Base-by-base conservation (phyloP, 2,113 vertebrate species). In the Cebus imitator region DNA sequence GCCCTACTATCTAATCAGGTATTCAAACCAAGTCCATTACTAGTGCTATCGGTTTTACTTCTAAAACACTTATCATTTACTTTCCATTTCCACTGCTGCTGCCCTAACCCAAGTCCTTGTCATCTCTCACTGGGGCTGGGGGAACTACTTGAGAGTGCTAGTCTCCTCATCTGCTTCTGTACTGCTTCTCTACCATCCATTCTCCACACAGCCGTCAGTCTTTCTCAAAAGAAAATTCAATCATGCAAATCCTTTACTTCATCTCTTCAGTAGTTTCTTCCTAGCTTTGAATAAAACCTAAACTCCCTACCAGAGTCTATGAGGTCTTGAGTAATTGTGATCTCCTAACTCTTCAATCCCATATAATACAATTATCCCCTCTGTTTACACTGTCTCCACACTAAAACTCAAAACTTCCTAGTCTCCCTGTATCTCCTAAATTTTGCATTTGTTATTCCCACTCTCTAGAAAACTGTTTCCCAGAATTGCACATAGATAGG, bases 191-290 rank as follows among this genome's bases (percentile, higher is more conserved):
- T 73, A 40, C 3, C 76, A 79, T 23, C 68, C 75, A 52, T 55
- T 83, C 75, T 94, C 61, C 40, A 87, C 11, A 89, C 1, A 73
- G 35, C 25, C 57, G 64, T 73, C 64, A 90, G 16, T 13, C 27
- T 86, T 93, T 76, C 58, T 3, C 66, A 32, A 86, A 50, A 66
- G 18, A 17, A 84, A 93, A 96, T 48, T 87, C 30, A 48, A 16
- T 43, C 1, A 14, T 55, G 23, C 20, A 87, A 95, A 43, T 96
- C n/a, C 18, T 86, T 66, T 55, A 57, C 45, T 88, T 78, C 87
- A 90, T 79, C 70, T 90, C 84, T 90, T 86, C 25, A 90, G 27
- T 1, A 79, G 89, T 55, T 95, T 97, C n/a, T 79, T 82, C 83
- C 32, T 95, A 30, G 9, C 13, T 94, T 66, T 94, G 82, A 95